phyloP scores from a whole-genome alignment of 2,113 vertebrate genomes.

The Serinus canaria region DNA sequence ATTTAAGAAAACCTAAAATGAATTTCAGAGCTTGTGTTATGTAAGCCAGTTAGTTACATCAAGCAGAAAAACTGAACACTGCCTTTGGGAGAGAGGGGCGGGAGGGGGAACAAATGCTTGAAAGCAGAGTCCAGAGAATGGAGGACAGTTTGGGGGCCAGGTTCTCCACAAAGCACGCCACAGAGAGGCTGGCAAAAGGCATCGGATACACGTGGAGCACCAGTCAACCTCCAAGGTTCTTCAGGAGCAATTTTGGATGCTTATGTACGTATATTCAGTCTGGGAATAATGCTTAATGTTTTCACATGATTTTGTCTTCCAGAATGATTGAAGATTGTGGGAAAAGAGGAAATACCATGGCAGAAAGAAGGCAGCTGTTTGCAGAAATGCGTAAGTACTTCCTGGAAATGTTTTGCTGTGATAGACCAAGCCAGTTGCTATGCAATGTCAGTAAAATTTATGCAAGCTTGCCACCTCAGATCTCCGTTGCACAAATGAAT shows the following conservation, averaged over 20 bases:
- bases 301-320: conserved; percentile 70
- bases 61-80: conserved; percentile 62
- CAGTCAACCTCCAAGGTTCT: conserved; percentile 9
- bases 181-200: background rate
- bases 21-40: conserved; percentile 55
- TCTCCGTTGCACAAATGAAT: background rate
- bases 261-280: background rate
- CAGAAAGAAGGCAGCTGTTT: conserved; percentile 98
- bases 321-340: conserved; percentile 97
- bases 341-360: conserved; percentile 91
- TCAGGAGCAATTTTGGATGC: background rate
- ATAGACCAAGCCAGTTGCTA: conserved; percentile 23
- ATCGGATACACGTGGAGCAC: background rate
- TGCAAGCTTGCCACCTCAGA: background rate
- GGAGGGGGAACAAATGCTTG: conserved; percentile 25
- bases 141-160: conserved; percentile 1
- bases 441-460: background rate
- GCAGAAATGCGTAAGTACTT: conserved; percentile 98
- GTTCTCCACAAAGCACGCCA: background rate
- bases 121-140: conserved; percentile 13
- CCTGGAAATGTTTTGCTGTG: background rate
- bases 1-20: conserved; percentile 54
- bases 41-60: conserved; percentile 57
- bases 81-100: conserved; percentile 10
- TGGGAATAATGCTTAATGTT: conserved; percentile 14